Evolutionary conservation across 23 tunicate genomes (phyloP).

Genomic region (Halocynthia roretzi): DNA sequence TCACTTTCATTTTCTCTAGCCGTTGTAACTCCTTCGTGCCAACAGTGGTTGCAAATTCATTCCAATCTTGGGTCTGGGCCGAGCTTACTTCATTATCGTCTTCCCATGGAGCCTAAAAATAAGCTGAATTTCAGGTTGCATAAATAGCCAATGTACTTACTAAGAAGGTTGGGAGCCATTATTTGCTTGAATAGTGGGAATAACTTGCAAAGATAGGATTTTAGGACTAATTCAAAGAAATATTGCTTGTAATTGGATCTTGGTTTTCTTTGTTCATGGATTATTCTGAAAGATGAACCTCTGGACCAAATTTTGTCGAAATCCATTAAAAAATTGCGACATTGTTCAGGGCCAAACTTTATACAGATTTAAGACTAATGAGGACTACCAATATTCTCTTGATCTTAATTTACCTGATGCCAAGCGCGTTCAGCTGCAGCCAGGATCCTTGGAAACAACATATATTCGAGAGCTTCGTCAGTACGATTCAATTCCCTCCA

Average conservation of each 20-base stretch:
- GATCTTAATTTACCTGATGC: conserved; percentile 48
- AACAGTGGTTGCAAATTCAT: conserved; percentile 45
- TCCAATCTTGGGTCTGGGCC: conserved; percentile 42
- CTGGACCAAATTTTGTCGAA: too few species aligned
- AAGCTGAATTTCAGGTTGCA: too few species aligned
- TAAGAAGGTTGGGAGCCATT: too few species aligned
- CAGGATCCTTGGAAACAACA: conserved; percentile 77
- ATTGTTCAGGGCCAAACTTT: too few species aligned
- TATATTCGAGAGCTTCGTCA: conserved; percentile 40
- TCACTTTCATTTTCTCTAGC: conserved; percentile 24
- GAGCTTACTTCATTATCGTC: neutral
- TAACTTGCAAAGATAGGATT: too few species aligned
- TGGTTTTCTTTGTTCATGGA: neutral
- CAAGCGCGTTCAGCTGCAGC: conserved; percentile 92
- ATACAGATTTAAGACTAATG: too few species aligned
- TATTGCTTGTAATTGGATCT: too few species aligned
- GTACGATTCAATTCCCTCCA: conserved; percentile 62
- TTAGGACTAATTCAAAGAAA: too few species aligned
- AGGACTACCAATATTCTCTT: too few species aligned
- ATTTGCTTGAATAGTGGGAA: too few species aligned
- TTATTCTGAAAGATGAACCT: neutral
- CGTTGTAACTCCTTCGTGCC: conserved; percentile 65
- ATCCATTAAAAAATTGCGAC: too few species aligned
- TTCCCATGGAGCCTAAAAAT: conserved; percentile 22
- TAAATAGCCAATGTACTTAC: too few species aligned